Percentiles rank a stretch among this genome's conserved stretches.
phyloP scores from a whole-genome alignment of 1,140 invertebrate genomes.

The Proctacanthus coquilletti region DNA sequence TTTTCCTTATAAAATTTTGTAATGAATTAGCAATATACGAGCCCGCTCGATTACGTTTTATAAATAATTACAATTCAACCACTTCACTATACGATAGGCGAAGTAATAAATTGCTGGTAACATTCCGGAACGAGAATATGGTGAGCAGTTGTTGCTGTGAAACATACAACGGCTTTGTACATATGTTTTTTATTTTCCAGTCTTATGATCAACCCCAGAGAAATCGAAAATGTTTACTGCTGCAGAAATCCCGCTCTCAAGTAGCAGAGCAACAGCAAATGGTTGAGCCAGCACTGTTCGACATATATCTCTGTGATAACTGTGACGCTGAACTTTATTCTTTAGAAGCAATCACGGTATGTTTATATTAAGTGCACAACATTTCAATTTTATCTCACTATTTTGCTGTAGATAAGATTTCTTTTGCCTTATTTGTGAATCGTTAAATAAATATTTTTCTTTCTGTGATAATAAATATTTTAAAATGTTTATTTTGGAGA shows the following conservation, averaged over 20 bases:
- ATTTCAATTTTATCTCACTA: too few species aligned
- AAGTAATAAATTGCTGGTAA: slow-evolving; percentile 47
- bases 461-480: slow-evolving; percentile 3
- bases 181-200: slow-evolving; percentile 12
- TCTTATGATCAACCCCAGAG: slow-evolving; percentile 25
- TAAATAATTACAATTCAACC: slow-evolving; percentile 55
- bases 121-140: slow-evolving; percentile 59
- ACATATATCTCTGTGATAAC: slow-evolving; percentile 58
- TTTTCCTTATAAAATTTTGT: slow-evolving; percentile 53
- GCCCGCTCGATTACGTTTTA: slow-evolving; percentile 44
- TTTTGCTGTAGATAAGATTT: too few species aligned
- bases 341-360: slow-evolving; percentile 38
- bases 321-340: slow-evolving; percentile 47
- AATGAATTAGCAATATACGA: slow-evolving; percentile 48
- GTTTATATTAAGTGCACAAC: too few species aligned
- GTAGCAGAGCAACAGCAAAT: slow-evolving; percentile 29
- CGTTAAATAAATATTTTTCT: slow-evolving; percentile 1
- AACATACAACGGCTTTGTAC: too few species aligned
- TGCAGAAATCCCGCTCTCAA: slow-evolving; percentile 23
- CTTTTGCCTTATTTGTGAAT: too few species aligned
- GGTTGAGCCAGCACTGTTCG: slow-evolving; percentile 37
- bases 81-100: slow-evolving; percentile 50
- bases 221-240: slow-evolving; percentile 20
- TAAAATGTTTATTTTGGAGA: too few species aligned
- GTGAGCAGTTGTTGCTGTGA: slow-evolving; percentile 17